Base-by-base conservation (phyloP, 1,140 invertebrate species). In the Choristoneura fumiferana region DNA sequence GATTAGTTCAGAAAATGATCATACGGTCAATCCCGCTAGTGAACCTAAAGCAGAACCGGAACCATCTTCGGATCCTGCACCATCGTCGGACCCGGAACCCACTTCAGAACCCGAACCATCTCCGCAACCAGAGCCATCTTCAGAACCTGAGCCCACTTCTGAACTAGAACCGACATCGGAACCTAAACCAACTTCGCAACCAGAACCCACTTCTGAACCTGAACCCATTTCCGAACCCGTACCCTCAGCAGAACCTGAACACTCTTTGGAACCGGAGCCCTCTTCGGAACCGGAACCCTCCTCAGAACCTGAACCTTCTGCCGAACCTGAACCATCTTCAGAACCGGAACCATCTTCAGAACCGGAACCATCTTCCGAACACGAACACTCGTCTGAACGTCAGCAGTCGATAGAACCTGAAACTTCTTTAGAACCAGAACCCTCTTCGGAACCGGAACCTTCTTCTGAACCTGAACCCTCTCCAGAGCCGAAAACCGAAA, bases 251-350 rank as follows among this genome's bases (percentile, higher is more conserved):
- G 57, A 60, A 60, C 62, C 76, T 5, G 63, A 72, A 68, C 63
- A 78, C 4, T 69, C 76, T 73, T 62, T 80, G 9, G 63, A 65
- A 15, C 58, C 75, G 14, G 72, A 79, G 62, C 64, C 83, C 40
- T 63, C 73, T 65, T 62, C 81, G 15, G 64, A 37, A 8, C 35
- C 63, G 8, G 64, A 62, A 49, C 62, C 69, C 39, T 53, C 29
- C 18, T 9, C 60, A 15, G 62, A 62, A 66, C 62, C 66, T 18
- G 52, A 54, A 8, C 45, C 82, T 12, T 58, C 68, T 56, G 56
- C 66, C 1, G 38, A 71, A 52, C 14, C 63, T 53, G 64, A 84
- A 58, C 60, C 80, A 8, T 65, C 66, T 52, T 45, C 72, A 8
- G 64, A 71, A 69, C 62, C 67, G 73, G 65, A 79, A 73, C 63